Evolutionary conservation across 2,113 vertebrate species (phyloP), one percentile per base, ranked within the genome.

Genomic region (Urocynchramus pylzowi): DNA sequence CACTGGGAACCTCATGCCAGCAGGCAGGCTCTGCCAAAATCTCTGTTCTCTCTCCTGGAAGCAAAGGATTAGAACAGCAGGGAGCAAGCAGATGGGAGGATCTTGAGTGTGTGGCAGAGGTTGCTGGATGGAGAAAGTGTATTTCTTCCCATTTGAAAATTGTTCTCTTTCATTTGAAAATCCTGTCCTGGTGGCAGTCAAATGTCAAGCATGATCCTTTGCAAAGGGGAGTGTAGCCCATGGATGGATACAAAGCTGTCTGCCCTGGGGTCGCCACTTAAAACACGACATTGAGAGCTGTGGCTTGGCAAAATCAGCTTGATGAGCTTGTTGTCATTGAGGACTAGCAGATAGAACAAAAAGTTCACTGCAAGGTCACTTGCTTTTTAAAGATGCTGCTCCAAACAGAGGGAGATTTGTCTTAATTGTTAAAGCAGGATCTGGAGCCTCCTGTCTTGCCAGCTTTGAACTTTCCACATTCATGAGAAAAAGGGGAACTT

Each of bases 371-470:
- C 9, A 42, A 88, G 90, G 84, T 93, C 56, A 85, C 45, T 82
- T 73, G 60, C 41, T 88, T 93, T 96, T 89, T 93, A 82, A 93
- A 89, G 60, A 53, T 65, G 49, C 85, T 94, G 73, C 76, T 93
- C 68, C 37, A 61, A 91, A 85, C 49, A 89, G 90, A 86, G 81
- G 47, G 53, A 54, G 75, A 77, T 78, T 90, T 91, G 70, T 79
- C 85, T 79, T 91, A 79, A 84, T 63, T 92, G 60, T 78, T 85
- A 60, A 94, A 95, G 67, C 73, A 87, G 80, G 26, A 56, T 71
- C 61, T 93, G 93, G 42, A 92, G 45, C 23, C 69, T 94, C 5
- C 33, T 79, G 52, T 71, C 56, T 93, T 86, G 68, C 73, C 83
- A 96, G 37, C 47, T 94, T 77, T 93, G 82, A 94, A 81, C 77